A percentile compares a stretch with the other conserved stretches of the same genome.
Conservation (phyloP, 2,888 invertebrate species). For the Drosophila ochracea region DNA sequence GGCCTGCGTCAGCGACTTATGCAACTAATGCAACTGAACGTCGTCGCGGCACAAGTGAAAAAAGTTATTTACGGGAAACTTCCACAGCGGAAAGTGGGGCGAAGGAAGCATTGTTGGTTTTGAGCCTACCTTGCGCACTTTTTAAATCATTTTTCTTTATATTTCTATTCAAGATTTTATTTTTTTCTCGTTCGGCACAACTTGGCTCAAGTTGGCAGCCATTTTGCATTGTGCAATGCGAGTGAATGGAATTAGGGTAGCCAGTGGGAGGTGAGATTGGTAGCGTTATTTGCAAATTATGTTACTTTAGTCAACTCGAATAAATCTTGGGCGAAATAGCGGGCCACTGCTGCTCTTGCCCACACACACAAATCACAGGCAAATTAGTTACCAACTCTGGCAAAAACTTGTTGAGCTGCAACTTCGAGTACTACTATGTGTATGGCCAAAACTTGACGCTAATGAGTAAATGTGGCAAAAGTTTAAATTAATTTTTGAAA, state of each 20-base stretch:
- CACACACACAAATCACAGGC: slow-evolving; percentile 68
- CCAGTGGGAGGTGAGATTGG: slow-evolving; percentile 14
- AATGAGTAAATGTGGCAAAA: slow-evolving; percentile 79
- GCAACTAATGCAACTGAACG: slow-evolving; percentile 70
- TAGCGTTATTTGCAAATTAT: slow-evolving; percentile 69
- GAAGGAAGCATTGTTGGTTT: slow-evolving; percentile 29
- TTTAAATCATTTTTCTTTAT: slow-evolving; percentile 62
- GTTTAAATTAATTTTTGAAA: slow-evolving; percentile 76
- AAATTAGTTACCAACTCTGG: slow-evolving; percentile 62
- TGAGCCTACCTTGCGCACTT: slow-evolving; percentile 51
- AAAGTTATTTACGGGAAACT: slow-evolving; percentile 71
- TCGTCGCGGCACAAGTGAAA: slow-evolving; percentile 39
- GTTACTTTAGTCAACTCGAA: slow-evolving; percentile 74
- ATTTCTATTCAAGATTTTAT: slow-evolving; percentile 24
- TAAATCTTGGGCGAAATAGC: slow-evolving; percentile 62
- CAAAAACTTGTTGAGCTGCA: slow-evolving; percentile 72
- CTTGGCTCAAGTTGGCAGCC: slow-evolving; percentile 34
- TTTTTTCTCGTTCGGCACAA: slow-evolving; percentile 1
- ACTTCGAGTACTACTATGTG: slow-evolving; percentile 39
- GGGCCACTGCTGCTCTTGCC: slow-evolving; percentile 22
- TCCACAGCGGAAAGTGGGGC: slow-evolving; percentile 10
- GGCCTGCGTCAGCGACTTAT: slow-evolving; percentile 41
- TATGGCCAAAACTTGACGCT: slow-evolving; percentile 62
- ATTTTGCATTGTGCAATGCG: slow-evolving; percentile 51
- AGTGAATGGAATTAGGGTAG: slow-evolving; percentile 14